Evolutionary conservation across 1,140 invertebrate genomes (phyloP).

Genomic region (Lysiphlebus fabarum): DNA sequence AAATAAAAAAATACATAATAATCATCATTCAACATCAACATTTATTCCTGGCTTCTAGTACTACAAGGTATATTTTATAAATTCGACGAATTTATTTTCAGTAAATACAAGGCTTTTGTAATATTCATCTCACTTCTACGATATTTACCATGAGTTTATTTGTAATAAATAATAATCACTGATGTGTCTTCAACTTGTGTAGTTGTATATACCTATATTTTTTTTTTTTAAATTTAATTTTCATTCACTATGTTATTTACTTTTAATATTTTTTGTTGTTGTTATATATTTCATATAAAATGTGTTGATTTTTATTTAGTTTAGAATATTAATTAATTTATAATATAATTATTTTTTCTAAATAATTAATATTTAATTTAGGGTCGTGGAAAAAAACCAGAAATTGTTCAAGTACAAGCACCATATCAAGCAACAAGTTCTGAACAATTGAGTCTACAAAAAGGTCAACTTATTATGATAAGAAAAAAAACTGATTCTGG

Average conservation of each 20-base stretch:
- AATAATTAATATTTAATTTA: constrained; percentile 18
- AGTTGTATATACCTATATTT: no score
- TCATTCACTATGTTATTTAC: background rate
- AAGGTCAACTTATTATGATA: constrained; percentile 94
- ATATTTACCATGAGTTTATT: no score
- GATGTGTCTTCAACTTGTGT: no score
- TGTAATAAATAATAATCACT: no score
- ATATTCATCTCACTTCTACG: constrained; percentile 18
- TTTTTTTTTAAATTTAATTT: no score
- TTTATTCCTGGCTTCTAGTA: constrained; percentile 31
- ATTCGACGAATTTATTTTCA: constrained; percentile 12
- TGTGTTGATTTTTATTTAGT: background rate
- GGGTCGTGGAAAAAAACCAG: constrained; percentile 68
- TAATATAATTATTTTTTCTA: constrained; percentile 13
- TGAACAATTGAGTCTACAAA: constrained; percentile 84
- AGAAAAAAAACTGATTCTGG: constrained; percentile 93
- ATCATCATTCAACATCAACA: background rate
- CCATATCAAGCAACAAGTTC: constrained; percentile 83
- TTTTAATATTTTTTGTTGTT: constrained; percentile 11
- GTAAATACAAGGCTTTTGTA: constrained; percentile 11
- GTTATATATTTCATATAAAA: constrained; percentile 14
- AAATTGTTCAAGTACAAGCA: constrained; percentile 86
- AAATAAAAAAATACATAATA: no score
- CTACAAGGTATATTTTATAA: constrained; percentile 35
- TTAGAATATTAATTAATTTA: constrained; percentile 3